A percentile compares a stretch with the other conserved stretches of the same genome.
Conservation (phyloP, 2,888 invertebrate genomes). For the Phorcus lineatus region DNA sequence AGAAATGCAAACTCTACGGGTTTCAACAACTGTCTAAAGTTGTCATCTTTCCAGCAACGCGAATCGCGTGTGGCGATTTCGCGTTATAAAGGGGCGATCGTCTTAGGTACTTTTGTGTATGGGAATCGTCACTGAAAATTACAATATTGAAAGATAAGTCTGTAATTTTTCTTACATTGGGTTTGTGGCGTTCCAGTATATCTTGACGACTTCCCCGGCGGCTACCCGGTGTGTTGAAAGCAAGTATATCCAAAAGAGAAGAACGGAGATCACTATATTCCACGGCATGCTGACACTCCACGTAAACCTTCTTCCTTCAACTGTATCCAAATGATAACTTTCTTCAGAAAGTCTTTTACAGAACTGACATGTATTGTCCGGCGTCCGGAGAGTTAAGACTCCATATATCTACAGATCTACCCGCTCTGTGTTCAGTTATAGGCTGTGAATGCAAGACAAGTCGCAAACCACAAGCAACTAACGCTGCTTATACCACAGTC, state of each 20-base stretch:
- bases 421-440: too few species aligned
- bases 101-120: neutral
- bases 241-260: neutral
- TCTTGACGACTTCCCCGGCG: neutral
- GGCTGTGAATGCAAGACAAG: too few species aligned
- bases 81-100: neutral
- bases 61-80: neutral
- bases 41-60: neutral
- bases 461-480: neutral
- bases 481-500: neutral
- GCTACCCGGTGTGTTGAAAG: neutral
- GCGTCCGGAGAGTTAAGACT: too few species aligned
- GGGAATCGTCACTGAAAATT: neutral
- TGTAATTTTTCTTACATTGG: neutral
- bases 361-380: too few species aligned
- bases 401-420: too few species aligned
- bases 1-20: neutral
- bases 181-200: neutral
- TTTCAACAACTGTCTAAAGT: neutral
- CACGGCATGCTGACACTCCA: neutral
- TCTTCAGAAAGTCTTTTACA: slow-evolving; percentile 3
- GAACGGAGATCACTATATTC: neutral
- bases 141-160: neutral
- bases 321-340: slow-evolving; percentile 1
- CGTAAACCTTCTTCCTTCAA: neutral